Base-by-base conservation (phyloP, 2,113 vertebrate genomes). In the Cynocephalus volans region DNA sequence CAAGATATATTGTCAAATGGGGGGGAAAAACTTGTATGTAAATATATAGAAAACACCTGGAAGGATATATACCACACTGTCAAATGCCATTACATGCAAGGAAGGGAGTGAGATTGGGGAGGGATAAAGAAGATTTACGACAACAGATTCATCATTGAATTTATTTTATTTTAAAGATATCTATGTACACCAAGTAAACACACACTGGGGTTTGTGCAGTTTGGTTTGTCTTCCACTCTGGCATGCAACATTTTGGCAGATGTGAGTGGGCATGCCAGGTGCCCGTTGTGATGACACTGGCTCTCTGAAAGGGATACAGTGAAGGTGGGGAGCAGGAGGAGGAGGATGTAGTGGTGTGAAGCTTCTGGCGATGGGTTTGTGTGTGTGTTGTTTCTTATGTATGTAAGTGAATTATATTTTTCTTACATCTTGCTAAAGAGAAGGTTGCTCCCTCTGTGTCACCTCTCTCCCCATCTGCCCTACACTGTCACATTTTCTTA, bases 161-260 rank as follows among this genome's bases (percentile, higher is more conserved):
- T 95, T 88, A 90, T 97, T 98, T 98, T 97, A 98, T 97, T 98
- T 98, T 97, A 97, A 98, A 98, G 96, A 14, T 95, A 96, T 96
- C 79, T 98, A 96, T 97, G 70, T 97, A 97, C 96, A 98, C 96
- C 96, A 97, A 97, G 87, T 98, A 98, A 98, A 98, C 98, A 98
- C 97, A 98, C 96, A 97, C 83, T 91, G 97, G 93, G 96, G 76
- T 92, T 94, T 98, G 96, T 97, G 96, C 56, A 26, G 90, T 97
- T 96, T 97, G 92, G 89, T 97, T 90, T 97, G 75, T 98, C 92
- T 97, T 97, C 97, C 95, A 97, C 97, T 12, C 92, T 90, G 93
- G 98, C 98, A 98, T 98, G 98, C 98, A 98, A 98, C 90, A 93
- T 97, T 97, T 98, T 98, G 98, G 98, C 97, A 92, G 98, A 92